Evolutionary conservation across 2,888 invertebrate species (phyloP).

Genomic region (Galerucella nymphaeae): DNA sequence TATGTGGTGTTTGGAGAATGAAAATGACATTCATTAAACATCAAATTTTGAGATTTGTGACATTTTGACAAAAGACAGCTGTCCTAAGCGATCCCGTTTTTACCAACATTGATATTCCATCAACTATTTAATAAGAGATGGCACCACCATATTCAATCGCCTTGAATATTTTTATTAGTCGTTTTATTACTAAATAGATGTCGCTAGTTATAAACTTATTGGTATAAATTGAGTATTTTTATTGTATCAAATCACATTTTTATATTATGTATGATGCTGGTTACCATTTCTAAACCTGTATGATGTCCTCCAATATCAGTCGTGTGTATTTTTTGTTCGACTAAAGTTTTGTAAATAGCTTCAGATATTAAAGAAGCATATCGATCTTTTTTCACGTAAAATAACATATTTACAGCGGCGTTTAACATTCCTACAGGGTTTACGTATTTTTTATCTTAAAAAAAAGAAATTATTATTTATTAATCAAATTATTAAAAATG

Average conservation of each 20-base stretch:
- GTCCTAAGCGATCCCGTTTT: not conserved
- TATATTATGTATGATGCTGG: constrained; percentile 45
- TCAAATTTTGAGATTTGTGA: constrained; percentile 25
- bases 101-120: too few relatives aligned
- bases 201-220: too few relatives aligned
- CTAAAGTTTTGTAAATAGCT: constrained; percentile 51
- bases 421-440: constrained; percentile 97
- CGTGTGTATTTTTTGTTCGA: constrained; percentile 51
- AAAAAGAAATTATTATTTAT: too few relatives aligned
- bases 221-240: too few relatives aligned
- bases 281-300: constrained; percentile 50
- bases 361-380: constrained; percentile 49
- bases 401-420: constrained; percentile 67
- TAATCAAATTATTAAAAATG: constrained; percentile 70
- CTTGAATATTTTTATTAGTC: too few relatives aligned
- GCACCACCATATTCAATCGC: too few relatives aligned
- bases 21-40: constrained; percentile 29
- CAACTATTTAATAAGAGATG: too few relatives aligned
- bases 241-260: constrained; percentile 10
- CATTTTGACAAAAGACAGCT: not conserved
- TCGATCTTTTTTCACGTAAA: constrained; percentile 46
- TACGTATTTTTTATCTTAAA: constrained; percentile 92
- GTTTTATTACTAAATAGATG: too few relatives aligned
- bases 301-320: constrained; percentile 52
- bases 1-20: constrained; percentile 21